phyloP scores from a whole-genome alignment of 2,888 invertebrate species.

The Lasioglossum villosulum region DNA sequence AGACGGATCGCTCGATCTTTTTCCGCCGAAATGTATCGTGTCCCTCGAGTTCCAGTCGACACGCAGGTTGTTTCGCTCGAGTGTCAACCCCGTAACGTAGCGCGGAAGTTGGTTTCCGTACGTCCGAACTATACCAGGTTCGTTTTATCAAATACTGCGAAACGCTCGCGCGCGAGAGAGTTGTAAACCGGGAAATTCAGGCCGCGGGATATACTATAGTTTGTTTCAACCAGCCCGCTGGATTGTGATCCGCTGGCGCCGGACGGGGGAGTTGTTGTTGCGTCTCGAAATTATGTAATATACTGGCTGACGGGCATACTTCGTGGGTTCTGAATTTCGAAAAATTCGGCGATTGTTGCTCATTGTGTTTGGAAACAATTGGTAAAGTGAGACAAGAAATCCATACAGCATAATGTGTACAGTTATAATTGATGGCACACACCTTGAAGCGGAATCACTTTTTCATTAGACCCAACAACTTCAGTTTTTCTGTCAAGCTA shows the following conservation, averaged over 20 bases:
- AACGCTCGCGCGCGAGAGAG: conserved; percentile 18
- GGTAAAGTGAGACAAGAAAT: not conserved
- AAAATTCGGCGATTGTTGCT: not conserved
- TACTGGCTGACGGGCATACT: not conserved
- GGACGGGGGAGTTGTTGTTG: not conserved
- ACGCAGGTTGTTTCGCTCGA: conserved; percentile 29
- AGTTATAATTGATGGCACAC: not conserved
- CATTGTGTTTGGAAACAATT: not conserved
- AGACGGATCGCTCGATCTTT: conserved; percentile 12
- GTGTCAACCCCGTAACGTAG: conserved; percentile 10
- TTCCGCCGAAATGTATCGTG: not conserved
- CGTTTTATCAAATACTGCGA: conserved; percentile 36
- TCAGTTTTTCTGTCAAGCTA: not conserved
- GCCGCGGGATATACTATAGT: not conserved
- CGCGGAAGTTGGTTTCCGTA: conserved; percentile 36
- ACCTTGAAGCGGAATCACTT: not conserved
- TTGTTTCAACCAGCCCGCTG: conserved; percentile 29
- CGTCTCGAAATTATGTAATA: not conserved
- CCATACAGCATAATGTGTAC: not conserved
- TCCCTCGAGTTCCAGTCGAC: conserved; percentile 9
- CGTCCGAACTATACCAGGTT: conserved; percentile 25
- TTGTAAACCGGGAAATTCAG: conserved; percentile 18
- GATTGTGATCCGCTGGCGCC: conserved; percentile 5
- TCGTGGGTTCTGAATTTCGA: not conserved
- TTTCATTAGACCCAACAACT: not conserved